These are phyloP conservation scores for Galeopterus variegatus DNA, from an alignment of 2,113 vertebrate species.

Conservation along the genomic window DNA sequence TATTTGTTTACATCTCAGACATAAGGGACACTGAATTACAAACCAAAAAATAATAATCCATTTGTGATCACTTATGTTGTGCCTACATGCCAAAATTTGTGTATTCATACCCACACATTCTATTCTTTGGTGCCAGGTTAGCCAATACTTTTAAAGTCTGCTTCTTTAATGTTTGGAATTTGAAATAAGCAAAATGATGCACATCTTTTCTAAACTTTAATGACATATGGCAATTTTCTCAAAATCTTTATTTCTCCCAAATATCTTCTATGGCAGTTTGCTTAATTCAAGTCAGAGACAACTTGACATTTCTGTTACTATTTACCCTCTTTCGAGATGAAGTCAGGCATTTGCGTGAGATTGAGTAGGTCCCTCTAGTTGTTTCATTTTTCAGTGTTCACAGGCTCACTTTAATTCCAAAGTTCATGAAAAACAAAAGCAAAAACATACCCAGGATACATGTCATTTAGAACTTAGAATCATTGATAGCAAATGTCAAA, in stretches of 20 bases:
- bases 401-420: slow-evolving; percentile 11
- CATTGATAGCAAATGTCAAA: background rate
- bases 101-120: background rate
- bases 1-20: slow-evolving; percentile 37
- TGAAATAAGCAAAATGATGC: slow-evolving; percentile 6
- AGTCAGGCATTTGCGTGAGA: slow-evolving; percentile 41
- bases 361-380: slow-evolving; percentile 12
- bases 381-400: slow-evolving; percentile 12
- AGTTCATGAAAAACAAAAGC: slow-evolving; percentile 15
- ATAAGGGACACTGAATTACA: slow-evolving; percentile 4
- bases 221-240: slow-evolving; percentile 52
- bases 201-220: slow-evolving; percentile 42
- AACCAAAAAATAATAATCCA: background rate
- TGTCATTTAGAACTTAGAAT: slow-evolving; percentile 3
- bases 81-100: background rate
- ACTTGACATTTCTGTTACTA: slow-evolving; percentile 73
- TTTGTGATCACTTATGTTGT: background rate
- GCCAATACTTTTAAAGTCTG: background rate
- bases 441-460: background rate
- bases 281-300: slow-evolving; percentile 72
- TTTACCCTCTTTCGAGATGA: slow-evolving; percentile 66
- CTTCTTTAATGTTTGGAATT: slow-evolving; percentile 24
- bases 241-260: slow-evolving; percentile 71
- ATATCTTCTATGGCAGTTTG: slow-evolving; percentile 54
- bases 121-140: background rate